Percentiles rank a stretch among this genome's conserved stretches.
phyloP scores from a whole-genome alignment of 2,113 vertebrate genomes.

The Romanogobio albipinnatus region DNA sequence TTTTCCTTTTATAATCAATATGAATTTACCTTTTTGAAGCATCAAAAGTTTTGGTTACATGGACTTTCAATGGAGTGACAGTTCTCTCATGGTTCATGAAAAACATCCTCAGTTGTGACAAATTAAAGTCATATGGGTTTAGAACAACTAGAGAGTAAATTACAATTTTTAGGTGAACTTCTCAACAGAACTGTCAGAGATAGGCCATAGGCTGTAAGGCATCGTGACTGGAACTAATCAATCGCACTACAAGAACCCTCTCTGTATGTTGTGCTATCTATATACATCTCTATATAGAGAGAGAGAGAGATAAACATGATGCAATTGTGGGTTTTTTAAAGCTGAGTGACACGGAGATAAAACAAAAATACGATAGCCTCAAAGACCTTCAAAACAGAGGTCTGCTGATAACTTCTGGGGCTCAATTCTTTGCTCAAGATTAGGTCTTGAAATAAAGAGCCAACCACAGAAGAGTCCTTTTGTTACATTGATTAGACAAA shows the following conservation, averaged over 20 bases:
- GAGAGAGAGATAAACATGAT: constrained; percentile 27
- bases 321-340: not conserved
- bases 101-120: not conserved
- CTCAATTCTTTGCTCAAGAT: constrained; percentile 4
- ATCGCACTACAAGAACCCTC: not conserved
- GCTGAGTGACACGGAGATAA: not conserved
- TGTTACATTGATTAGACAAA: not conserved
- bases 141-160: not conserved
- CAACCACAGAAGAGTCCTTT: not conserved
- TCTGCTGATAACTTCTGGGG: not conserved
- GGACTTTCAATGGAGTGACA: not conserved
- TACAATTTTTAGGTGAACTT: not conserved
- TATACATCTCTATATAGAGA: too few relatives aligned
- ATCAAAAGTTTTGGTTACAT: not conserved
- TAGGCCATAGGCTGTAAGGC: not conserved
- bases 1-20: not conserved
- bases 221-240: not conserved
- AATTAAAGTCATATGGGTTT: not conserved
- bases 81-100: not conserved
- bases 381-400: not conserved
- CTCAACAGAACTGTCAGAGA: not conserved
- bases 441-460: not conserved
- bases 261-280: constrained; percentile 16
- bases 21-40: not conserved
- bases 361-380: not conserved